phyloP scores from a whole-genome alignment of 1,140 invertebrate genomes.

The Papilio helenus region DNA sequence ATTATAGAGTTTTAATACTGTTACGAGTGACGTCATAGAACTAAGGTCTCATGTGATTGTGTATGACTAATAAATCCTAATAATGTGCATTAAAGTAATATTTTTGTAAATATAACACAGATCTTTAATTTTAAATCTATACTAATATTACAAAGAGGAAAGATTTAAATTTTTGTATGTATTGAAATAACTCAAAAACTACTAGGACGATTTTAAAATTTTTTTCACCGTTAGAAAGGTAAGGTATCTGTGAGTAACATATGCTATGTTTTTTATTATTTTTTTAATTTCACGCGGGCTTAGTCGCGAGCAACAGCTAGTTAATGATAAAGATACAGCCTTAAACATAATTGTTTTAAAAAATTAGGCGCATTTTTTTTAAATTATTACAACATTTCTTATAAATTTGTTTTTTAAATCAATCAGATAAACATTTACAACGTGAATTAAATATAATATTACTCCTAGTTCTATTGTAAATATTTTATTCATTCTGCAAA shows the following conservation, averaged over 20 bases:
- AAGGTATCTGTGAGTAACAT: no score
- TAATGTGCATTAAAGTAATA: neutral
- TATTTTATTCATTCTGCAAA: neutral
- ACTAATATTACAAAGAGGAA: no score
- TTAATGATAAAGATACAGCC: neutral
- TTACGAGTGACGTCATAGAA: slow-evolving; percentile 8
- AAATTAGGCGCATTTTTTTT: slow-evolving; percentile 6
- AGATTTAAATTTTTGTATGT: no score
- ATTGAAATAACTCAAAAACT: no score
- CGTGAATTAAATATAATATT: neutral
- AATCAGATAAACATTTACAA: neutral
- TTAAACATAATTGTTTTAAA: neutral
- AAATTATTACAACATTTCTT: neutral
- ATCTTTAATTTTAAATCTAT: no score
- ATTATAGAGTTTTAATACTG: neutral
- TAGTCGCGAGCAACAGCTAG: no score
- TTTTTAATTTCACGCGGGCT: no score
- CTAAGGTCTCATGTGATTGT: neutral
- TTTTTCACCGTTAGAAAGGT: no score
- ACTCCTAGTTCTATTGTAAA: neutral
- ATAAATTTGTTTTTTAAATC: neutral
- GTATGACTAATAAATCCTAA: neutral
- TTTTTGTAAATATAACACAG: neutral
- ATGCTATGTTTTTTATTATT: no score
- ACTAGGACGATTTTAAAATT: no score